phyloP scores from a whole-genome alignment of 2,888 invertebrate genomes.

The Troides helena region DNA sequence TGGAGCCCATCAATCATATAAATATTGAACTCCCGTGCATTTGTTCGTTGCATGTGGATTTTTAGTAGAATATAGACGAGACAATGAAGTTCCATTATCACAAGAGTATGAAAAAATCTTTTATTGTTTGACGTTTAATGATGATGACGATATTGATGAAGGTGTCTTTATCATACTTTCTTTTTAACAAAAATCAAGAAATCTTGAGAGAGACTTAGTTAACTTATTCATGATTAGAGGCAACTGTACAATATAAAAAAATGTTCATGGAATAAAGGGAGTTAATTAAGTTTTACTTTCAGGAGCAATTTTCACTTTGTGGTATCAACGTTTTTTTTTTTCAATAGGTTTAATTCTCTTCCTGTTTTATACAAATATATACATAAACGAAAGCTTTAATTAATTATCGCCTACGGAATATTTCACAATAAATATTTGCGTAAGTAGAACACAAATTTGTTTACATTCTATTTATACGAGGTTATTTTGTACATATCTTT shows the following conservation, averaged over 20 bases:
- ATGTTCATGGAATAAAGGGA: constrained; percentile 13
- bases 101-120: neutral
- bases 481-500: too few relatives aligned
- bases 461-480: too few relatives aligned
- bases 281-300: constrained; percentile 26
- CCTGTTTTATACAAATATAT: too few relatives aligned
- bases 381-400: too few relatives aligned
- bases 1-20: constrained; percentile 15
- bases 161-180: neutral
- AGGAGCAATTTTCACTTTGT: constrained; percentile 20
- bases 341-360: neutral
- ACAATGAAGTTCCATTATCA: neutral
- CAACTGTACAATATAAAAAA: constrained; percentile 21
- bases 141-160: neutral
- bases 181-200: neutral
- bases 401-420: too few relatives aligned
- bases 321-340: constrained; percentile 18
- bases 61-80: neutral
- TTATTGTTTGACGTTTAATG: too few relatives aligned
- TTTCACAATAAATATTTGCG: too few relatives aligned
- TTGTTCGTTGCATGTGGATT: neutral
- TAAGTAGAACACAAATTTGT: too few relatives aligned
- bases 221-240: constrained; percentile 14
- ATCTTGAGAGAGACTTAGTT: constrained; percentile 2
- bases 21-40: neutral